Evolutionary conservation across 2,113 vertebrate species (phyloP).

Genomic region (Ictalurus punctatus): DNA sequence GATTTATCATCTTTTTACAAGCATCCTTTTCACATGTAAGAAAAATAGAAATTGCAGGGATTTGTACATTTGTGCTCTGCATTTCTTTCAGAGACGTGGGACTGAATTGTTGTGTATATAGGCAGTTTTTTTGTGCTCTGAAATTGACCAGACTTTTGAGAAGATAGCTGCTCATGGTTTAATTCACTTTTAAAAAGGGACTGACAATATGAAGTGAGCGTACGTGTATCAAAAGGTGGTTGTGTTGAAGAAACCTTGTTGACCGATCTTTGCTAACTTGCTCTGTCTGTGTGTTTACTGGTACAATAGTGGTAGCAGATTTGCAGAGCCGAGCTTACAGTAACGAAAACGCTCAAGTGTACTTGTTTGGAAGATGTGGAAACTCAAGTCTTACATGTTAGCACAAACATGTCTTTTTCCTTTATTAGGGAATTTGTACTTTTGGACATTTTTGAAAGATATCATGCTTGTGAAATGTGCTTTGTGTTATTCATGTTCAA

Average conservation of each 20-base stretch:
- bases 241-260: conserved; percentile 36
- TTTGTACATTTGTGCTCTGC: too few species aligned
- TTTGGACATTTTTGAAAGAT: conserved; percentile 40
- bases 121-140: too few species aligned
- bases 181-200: conserved; percentile 38
- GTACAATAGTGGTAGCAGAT: conserved; percentile 42
- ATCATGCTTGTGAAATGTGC: conserved; percentile 51
- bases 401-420: too few species aligned
- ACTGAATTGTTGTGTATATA: too few species aligned
- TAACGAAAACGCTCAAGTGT: conserved; percentile 38
- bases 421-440: conserved; percentile 36
- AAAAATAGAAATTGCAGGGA: too few species aligned
- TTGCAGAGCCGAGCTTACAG: conserved; percentile 21
- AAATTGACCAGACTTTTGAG: too few species aligned
- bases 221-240: conserved; percentile 49
- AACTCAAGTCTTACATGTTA: conserved; percentile 42
- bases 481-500: conserved; percentile 35
- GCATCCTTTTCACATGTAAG: too few species aligned
- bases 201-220: conserved; percentile 18
- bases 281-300: conserved; percentile 42
- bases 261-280: conserved; percentile 4
- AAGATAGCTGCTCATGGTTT: too few species aligned
- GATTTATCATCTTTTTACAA: too few species aligned
- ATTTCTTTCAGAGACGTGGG: too few species aligned
- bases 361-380: conserved; percentile 39